Evolutionary conservation across 1,140 invertebrate species (phyloP).

Genomic region (Latrodectus geometricus): DNA sequence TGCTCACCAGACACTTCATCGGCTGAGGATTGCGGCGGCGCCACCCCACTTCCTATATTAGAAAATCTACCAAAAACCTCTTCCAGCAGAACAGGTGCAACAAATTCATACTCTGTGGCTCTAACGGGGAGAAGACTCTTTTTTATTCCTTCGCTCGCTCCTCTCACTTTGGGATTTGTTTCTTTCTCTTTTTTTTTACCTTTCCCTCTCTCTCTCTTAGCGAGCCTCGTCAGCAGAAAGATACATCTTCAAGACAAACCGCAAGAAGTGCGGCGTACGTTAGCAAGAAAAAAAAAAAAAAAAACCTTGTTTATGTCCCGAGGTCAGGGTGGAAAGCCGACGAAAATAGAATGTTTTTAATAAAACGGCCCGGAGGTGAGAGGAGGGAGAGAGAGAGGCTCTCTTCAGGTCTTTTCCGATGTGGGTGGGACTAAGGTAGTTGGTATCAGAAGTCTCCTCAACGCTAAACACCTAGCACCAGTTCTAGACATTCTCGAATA

Average conservation of each 20-base stretch:
- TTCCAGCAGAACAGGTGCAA: slow-evolving; percentile 37
- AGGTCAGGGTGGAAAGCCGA: slow-evolving; percentile 15
- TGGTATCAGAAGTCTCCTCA: background rate
- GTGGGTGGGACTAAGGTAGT: background rate
- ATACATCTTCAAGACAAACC: slow-evolving; percentile 20
- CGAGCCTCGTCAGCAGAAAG: slow-evolving; percentile 21
- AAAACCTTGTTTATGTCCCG: slow-evolving; percentile 47
- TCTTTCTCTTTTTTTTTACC: slow-evolving; percentile 18
- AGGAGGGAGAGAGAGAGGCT: background rate
- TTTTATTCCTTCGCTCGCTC: slow-evolving; percentile 5
- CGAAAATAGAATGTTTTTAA: slow-evolving; percentile 38
- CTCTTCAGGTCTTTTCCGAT: background rate
- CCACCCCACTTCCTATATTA: slow-evolving; percentile 22
- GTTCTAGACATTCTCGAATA: no score
- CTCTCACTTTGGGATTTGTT: slow-evolving; percentile 7
- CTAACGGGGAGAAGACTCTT: slow-evolving; percentile 5
- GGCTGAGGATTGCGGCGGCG: slow-evolving; percentile 5
- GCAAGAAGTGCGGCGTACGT: slow-evolving; percentile 1
- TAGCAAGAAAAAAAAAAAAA: background rate
- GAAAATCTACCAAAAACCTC: background rate
- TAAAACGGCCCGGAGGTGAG: background rate
- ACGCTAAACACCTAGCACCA: no score
- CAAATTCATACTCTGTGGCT: slow-evolving; percentile 52
- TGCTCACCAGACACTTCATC: slow-evolving; percentile 10
- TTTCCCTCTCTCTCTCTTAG: background rate